phyloP scores from a whole-genome alignment of 2,113 vertebrate genomes.

The Bubalus kerabau region DNA sequence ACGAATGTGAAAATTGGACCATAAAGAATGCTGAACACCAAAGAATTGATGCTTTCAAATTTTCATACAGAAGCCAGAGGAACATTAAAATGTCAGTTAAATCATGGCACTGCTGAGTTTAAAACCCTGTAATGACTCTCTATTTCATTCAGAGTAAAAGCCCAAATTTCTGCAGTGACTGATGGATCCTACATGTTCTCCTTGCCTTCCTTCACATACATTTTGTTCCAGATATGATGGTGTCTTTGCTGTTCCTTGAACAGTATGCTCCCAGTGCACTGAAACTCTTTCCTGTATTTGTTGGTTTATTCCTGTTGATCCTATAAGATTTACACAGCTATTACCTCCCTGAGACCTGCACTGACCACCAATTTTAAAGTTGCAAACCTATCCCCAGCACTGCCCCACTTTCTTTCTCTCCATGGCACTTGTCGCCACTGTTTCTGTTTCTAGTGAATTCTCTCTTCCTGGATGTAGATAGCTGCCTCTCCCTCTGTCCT shows the following conservation, averaged over 20 bases:
- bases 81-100: background rate
- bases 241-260: background rate
- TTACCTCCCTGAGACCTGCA: background rate
- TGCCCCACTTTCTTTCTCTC: background rate
- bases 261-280: background rate
- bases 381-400: background rate
- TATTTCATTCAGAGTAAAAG: background rate
- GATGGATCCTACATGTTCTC: background rate
- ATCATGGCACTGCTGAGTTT: background rate
- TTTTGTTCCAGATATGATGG: background rate
- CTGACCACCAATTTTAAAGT: background rate
- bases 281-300: background rate
- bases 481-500: background rate
- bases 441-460: background rate
- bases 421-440: background rate
- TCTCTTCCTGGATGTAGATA: background rate
- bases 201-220: background rate
- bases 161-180: background rate
- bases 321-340: background rate
- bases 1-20: background rate
- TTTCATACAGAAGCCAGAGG: background rate
- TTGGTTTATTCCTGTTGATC: background rate
- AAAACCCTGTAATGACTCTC: background rate
- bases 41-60: background rate
- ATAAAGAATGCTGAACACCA: background rate